A percentile compares a stretch with the other conserved stretches of the same genome.
Conservation (phyloP, 2,113 vertebrate genomes). For the Callipepla squamata region DNA sequence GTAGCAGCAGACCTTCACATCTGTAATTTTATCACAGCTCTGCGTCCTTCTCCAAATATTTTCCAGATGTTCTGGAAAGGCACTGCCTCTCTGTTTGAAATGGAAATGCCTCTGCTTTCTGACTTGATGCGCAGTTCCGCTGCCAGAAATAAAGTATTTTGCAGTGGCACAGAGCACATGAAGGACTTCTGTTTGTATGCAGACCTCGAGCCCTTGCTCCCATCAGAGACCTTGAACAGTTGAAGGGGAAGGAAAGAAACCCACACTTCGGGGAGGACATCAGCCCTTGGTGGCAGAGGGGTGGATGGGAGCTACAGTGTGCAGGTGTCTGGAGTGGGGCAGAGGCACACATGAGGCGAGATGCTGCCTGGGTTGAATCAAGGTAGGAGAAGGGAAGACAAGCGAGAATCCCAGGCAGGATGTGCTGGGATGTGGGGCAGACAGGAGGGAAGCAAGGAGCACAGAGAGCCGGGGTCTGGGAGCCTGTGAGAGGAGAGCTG, state of each 20-base stretch:
- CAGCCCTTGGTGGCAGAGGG: not conserved
- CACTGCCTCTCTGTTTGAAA: not conserved
- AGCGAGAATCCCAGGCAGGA: not conserved
- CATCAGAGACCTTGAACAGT: not conserved
- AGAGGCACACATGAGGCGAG: rapidly evolving
- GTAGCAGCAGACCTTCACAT: not conserved
- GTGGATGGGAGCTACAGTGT: not conserved
- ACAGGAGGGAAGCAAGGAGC: rapidly evolving
- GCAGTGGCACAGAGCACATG: not conserved
- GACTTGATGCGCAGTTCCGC: not conserved
- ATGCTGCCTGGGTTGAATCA: not conserved
- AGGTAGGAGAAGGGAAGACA: not conserved
- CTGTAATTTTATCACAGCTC: not conserved
- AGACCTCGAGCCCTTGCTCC: not conserved
- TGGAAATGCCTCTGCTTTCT: not conserved
- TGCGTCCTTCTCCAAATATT: not conserved
- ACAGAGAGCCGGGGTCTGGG: not conserved
- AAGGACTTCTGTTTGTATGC: not conserved
- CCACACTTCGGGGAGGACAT: not conserved
- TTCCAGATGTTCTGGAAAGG: not conserved
- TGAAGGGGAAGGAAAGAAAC: not conserved
- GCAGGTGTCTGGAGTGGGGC: not conserved
- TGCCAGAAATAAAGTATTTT: not conserved
- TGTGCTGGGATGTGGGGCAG: not conserved
- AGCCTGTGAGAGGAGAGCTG: not conserved